Base-by-base conservation (phyloP, 2,797 vertebrate species). In the Silurus aristotelis region DNA sequence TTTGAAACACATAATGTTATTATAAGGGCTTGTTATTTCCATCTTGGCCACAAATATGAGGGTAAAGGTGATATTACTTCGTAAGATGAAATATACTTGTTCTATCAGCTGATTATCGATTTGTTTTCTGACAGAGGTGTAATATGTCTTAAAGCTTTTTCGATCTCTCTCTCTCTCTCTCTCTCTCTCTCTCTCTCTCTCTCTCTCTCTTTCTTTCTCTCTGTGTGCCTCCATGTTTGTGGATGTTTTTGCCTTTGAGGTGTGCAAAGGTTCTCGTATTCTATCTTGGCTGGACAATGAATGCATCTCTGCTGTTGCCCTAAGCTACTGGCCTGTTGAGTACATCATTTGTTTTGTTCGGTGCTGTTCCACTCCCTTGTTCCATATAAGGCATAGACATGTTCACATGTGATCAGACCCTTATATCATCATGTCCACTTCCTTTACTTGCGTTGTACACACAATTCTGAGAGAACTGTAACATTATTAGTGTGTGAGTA, bases 281-380 rank as follows among this genome's bases (percentile, higher is more conserved):
- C 89, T 84, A 64, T 87, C 80, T 87, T 71, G 64, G 75, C 85
- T 83, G 81, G 86, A 88, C 83, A 87, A 85, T 86, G 80, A 84
- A 87, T 83, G 86, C 72, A 88, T 87, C 85, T 88, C 79, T 70
- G 66, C 85, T 78, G 67, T 77, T 86, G 87, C 87, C 87, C 82
- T 85, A 66, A 85, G 87, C 89, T 80, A 76, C 82, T 70, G 72
- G 78, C 87, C 81, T 84, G 82, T 84, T 87, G 82, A 86, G 83
- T 38, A 80, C 78, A 83, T 90, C 77, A 86, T 90, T 90, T 88
- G 71, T 88, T 85, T 72, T 67, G 25, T 85, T 68, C 81, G 76
- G 75, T 84, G 86, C 80, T 63, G 70, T 85, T 87, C 22, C 46
- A 63, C 58, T 72, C 56, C 12, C 70, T 61, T 60, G 43, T 85